A percentile compares a stretch with the other conserved stretches of the same genome.
Conservation (phyloP, 2,888 invertebrate genomes). For the Lampropteryx suffumata region DNA sequence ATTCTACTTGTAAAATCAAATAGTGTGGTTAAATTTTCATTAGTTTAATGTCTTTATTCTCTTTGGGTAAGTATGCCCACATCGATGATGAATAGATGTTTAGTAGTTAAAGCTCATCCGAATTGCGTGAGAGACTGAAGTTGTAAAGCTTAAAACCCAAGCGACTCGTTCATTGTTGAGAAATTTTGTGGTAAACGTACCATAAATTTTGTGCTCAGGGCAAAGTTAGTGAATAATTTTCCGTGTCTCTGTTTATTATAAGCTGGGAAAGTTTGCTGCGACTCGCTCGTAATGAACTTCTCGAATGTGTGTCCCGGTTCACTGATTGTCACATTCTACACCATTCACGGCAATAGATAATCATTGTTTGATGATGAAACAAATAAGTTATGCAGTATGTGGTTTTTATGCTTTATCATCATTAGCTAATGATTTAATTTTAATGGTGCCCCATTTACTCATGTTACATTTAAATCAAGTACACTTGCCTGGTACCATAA, state of each 20-base stretch:
- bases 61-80: neutral
- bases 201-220: conserved; percentile 75
- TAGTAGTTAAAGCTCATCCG: conserved; percentile 47
- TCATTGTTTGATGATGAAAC: conserved; percentile 25
- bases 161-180: conserved; percentile 76
- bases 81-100: conserved; percentile 27
- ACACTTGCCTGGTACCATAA: too few species aligned
- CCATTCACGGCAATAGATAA: conserved; percentile 23
- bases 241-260: conserved; percentile 80
- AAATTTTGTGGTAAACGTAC: conserved; percentile 77
- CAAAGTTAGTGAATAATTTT: conserved; percentile 80
- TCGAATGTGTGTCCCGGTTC: conserved; percentile 58
- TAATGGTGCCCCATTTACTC: too few species aligned
- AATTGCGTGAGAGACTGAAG: conserved; percentile 56
- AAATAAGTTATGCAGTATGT: neutral
- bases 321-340: conserved; percentile 49
- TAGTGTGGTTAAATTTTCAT: too few species aligned
- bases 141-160: conserved; percentile 69
- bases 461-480: too few species aligned
- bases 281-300: conserved; percentile 69
- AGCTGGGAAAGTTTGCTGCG: conserved; percentile 67
- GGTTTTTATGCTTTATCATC: too few species aligned
- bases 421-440: too few species aligned
- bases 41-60: too few species aligned
- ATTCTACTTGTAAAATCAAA: too few species aligned